Evolutionary conservation across 35 echinoderm and acorn worm genomes (phyloP).

Genomic region (Strongylocentrotus purpuratus): DNA sequence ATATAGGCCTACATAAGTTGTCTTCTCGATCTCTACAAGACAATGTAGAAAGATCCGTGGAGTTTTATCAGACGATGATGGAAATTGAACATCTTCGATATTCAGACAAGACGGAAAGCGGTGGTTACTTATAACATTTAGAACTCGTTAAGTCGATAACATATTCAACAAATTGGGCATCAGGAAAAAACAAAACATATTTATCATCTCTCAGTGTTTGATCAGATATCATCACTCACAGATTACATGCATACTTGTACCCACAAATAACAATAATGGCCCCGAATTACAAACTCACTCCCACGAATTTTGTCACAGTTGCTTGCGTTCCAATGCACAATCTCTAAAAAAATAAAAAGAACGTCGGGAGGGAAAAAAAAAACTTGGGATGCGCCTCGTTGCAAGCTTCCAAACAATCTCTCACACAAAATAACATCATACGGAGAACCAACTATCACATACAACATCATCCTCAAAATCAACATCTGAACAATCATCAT

Average conservation of each 20-base stretch:
- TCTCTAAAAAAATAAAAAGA: not conserved
- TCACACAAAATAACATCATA: not conserved
- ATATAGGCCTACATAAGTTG: not conserved
- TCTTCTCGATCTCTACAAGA: not conserved
- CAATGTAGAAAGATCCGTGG: too few species aligned
- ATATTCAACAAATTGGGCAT: not conserved
- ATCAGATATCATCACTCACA: not conserved
- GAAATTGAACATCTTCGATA: too few species aligned
- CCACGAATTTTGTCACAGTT: constrained; percentile 44
- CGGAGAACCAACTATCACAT: not conserved
- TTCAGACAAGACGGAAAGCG: not conserved
- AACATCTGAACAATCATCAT: not conserved
- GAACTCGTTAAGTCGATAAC: not conserved
- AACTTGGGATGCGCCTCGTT: constrained; percentile 4
- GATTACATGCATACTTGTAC: not conserved
- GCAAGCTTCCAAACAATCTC: not conserved
- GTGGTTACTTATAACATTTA: too few species aligned
- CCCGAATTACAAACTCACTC: constrained; percentile 47
- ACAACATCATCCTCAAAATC: not conserved
- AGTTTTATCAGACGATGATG: too few species aligned
- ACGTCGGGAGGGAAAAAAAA: not conserved
- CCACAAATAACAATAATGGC: constrained; percentile 16
- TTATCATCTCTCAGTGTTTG: not conserved
- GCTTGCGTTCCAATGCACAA: constrained; percentile 41
- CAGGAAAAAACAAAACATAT: not conserved